Conservation (phyloP, 2,113 vertebrate genomes). For the Anarhynchus alexandrinus region DNA sequence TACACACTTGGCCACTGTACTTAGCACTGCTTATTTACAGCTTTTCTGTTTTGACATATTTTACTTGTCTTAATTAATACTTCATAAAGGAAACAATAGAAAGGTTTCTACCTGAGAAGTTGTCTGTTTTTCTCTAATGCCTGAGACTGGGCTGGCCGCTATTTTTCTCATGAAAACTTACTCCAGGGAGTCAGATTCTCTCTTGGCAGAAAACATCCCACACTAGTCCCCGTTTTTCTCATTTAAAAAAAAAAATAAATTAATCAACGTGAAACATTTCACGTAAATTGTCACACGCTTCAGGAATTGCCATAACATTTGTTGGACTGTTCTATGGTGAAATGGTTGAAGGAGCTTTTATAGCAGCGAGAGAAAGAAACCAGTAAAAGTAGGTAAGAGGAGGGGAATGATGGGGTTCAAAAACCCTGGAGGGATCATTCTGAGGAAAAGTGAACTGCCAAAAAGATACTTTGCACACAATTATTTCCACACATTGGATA, state of each 20-base stretch:
- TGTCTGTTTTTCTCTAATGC: not conserved
- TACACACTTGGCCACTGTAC: not conserved
- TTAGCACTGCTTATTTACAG: not conserved
- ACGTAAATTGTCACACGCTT: not conserved
- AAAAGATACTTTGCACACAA: not conserved
- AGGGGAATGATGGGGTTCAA: not conserved
- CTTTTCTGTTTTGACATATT: not conserved
- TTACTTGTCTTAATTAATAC: not conserved
- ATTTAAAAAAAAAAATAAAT: not conserved
- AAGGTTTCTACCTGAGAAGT: not conserved
- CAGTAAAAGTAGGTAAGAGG: not conserved
- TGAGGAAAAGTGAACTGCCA: not conserved
- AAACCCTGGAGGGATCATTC: not conserved
- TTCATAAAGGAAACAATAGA: not conserved
- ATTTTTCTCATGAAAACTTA: not conserved
- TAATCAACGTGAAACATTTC: not conserved
- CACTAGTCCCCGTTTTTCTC: not conserved
- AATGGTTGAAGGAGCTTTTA: not conserved
- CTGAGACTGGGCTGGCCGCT: not conserved
- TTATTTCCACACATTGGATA: not conserved
- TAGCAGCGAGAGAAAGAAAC: not conserved
- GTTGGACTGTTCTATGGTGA: not conserved
- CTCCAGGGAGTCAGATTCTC: not conserved
- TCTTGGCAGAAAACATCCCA: not conserved
- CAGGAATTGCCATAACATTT: not conserved